Evolutionary conservation across 2,888 invertebrate genomes (phyloP).

Genomic region (Volucella zonaria): DNA sequence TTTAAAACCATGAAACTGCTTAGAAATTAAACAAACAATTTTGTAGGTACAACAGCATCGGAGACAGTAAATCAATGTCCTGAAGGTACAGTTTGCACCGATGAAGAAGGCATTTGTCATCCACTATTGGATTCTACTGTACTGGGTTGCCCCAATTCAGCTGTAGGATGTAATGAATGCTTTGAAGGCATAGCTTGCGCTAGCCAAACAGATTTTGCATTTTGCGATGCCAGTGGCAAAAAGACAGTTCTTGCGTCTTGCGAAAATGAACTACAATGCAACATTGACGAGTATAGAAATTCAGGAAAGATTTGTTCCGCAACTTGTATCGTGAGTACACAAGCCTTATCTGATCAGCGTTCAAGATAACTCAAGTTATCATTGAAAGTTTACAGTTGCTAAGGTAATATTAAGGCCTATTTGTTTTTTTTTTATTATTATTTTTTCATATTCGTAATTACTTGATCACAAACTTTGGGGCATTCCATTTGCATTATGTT

Average conservation of each 20-base stretch:
- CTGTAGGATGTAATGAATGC: not conserved
- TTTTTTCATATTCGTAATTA: no score
- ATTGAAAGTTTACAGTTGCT: no score
- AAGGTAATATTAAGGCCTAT: no score
- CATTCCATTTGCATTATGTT: no score
- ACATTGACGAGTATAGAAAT: not conserved
- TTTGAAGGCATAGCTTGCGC: not conserved
- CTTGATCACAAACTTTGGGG: no score
- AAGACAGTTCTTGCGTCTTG: not conserved
- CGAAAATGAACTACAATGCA: not conserved
- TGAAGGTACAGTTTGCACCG: slow-evolving; percentile 3
- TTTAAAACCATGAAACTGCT: not conserved
- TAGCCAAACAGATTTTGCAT: slow-evolving; percentile 13
- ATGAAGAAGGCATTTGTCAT: not conserved
- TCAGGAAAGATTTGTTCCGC: not conserved
- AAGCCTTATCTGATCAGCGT: no score
- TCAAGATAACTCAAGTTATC: no score
- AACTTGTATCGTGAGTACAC: not conserved
- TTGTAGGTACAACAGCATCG: no score
- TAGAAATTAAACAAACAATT: no score
- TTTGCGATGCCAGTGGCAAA: not conserved
- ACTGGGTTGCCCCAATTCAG: not conserved
- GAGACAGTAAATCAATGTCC: no score
- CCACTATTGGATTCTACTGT: not conserved
- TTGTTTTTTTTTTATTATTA: no score